Percentiles rank a stretch among this genome's conserved stretches.
phyloP scores from a whole-genome alignment of 2,113 vertebrate genomes.

The Amphiprion ocellaris region DNA sequence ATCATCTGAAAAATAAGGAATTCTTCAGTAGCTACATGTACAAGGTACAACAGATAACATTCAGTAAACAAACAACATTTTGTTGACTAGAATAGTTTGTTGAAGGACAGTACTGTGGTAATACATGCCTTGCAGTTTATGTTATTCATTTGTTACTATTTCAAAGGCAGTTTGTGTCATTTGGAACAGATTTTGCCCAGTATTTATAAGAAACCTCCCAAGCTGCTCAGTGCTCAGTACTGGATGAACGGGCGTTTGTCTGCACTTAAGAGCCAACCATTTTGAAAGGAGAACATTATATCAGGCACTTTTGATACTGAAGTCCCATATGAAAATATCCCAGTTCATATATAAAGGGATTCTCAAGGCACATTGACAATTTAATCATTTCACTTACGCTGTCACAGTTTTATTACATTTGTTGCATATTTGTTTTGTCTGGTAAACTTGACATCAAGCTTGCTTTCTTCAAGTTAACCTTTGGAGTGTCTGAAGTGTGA shows the following conservation, averaged over 20 bases:
- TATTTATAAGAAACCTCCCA: neutral
- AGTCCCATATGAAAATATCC: neutral
- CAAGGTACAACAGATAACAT: conserved; percentile 10
- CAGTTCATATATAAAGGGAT: too few species aligned
- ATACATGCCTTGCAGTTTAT: neutral
- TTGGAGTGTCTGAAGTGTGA: neutral
- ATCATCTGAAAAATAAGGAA: too few species aligned
- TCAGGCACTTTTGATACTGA: neutral
- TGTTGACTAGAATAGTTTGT: neutral
- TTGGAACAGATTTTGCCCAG: neutral
- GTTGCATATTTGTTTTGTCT: neutral
- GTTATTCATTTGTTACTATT: neutral
- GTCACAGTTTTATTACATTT: neutral
- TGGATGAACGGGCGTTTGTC: too few species aligned
- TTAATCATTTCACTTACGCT: neutral
- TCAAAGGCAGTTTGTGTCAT: neutral
- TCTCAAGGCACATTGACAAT: too few species aligned
- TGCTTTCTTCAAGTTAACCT: neutral
- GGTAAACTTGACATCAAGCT: neutral
- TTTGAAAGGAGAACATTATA: neutral
- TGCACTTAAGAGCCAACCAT: neutral
- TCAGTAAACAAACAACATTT: conserved; percentile 2
- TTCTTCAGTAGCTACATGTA: neutral
- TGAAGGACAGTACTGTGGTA: neutral
- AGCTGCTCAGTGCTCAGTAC: neutral